These are phyloP conservation scores for Cantharis lateralis DNA, from an alignment of 2,888 invertebrate species.

Conservation along the genomic window DNA sequence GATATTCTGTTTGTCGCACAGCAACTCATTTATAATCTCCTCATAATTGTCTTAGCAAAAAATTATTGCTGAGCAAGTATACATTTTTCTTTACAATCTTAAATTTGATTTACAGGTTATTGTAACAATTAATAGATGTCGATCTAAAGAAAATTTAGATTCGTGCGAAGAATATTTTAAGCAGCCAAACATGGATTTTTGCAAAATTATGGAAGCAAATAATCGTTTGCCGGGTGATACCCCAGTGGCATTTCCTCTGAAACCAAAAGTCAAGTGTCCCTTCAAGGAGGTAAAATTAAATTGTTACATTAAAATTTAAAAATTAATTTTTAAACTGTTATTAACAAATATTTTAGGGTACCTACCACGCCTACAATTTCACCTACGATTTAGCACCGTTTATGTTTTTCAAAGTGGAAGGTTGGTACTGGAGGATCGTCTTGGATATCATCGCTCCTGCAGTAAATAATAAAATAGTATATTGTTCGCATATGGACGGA, in stretches of 20 bases:
- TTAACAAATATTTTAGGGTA: not conserved
- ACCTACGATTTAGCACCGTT: not conserved
- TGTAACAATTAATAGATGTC: not conserved
- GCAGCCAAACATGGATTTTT: not conserved
- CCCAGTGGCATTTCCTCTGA: not conserved
- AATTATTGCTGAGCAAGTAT: too few relatives aligned
- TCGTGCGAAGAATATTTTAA: not conserved
- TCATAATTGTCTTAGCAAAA: too few relatives aligned
- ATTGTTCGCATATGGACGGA: not conserved
- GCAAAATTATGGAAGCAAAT: not conserved
- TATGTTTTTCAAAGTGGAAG: not conserved
- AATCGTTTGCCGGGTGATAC: too few relatives aligned
- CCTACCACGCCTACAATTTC: not conserved
- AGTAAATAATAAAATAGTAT: not conserved
- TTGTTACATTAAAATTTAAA: not conserved
- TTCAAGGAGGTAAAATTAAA: not conserved
- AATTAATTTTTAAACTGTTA: not conserved
- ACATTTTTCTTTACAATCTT: too few relatives aligned
- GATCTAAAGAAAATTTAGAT: not conserved
- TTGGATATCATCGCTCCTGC: not conserved
- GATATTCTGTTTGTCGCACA: too few relatives aligned
- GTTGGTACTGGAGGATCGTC: not conserved
- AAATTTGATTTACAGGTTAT: not conserved
- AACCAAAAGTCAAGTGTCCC: not conserved
- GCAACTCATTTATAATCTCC: too few relatives aligned